Percentiles rank a stretch among this genome's conserved stretches.
Conservation (phyloP, 2,888 invertebrate species). For the Subacronicta megacephala region DNA sequence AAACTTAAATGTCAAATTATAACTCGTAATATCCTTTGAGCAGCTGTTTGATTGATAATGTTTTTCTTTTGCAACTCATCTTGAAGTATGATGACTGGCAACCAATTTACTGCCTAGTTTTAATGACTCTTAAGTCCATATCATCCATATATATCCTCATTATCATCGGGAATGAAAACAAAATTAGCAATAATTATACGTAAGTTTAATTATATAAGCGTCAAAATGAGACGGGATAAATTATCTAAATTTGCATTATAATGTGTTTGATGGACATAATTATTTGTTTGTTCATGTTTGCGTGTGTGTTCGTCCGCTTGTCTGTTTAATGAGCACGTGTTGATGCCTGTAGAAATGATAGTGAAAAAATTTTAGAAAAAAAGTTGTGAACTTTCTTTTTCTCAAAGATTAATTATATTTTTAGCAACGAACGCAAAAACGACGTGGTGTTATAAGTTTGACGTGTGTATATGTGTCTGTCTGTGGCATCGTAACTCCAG, state of each 20-base stretch:
- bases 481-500: too few relatives aligned
- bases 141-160: too few relatives aligned
- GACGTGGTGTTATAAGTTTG: too few relatives aligned
- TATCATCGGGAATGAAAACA: conserved; percentile 13
- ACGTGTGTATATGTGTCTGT: too few relatives aligned
- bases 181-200: conserved; percentile 26
- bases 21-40: neutral
- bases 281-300: conserved; percentile 4
- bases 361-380: conserved; percentile 1
- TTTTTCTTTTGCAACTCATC: neutral
- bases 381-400: too few relatives aligned
- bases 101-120: neutral
- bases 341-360: neutral
- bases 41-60: conserved; percentile 16
- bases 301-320: conserved; percentile 27
- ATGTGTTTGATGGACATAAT: conserved; percentile 20
- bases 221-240: conserved; percentile 37
- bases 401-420: too few relatives aligned
- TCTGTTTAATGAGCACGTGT: conserved; percentile 10
- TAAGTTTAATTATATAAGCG: conserved; percentile 21
- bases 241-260: conserved; percentile 28
- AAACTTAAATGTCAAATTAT: too few relatives aligned
- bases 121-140: conserved; percentile 12
- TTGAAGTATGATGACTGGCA: neutral
- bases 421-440: too few relatives aligned